Evolutionary conservation across 2,888 invertebrate genomes (phyloP), one percentile per base, ranked within the genome.

Genomic region (Pilophorus perplexus): DNA sequence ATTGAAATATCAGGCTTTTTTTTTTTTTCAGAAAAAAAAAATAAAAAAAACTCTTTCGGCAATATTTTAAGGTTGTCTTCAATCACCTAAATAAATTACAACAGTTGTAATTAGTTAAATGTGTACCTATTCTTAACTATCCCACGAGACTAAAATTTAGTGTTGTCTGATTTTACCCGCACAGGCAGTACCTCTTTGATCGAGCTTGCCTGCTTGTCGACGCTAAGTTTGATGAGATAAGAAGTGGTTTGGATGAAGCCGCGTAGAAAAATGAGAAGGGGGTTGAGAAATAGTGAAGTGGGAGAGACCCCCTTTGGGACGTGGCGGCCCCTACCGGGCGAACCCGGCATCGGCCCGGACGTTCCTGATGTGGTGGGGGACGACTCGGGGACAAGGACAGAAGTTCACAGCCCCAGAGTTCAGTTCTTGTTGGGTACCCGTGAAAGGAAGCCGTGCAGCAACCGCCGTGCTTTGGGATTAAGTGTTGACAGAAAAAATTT

Each of bases 401-500:
- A 40, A 64, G 55, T 59, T 59, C 66, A 66, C 52, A 55, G 27
- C 23, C 66, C 57, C 25, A n/a, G 57, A 59, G 66, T 57, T 48
- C 46, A 66, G 66, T 66, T 66, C 46, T 46, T 66, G 44, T 42
- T 66, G 44, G 48, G 25, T 25, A 22, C 44, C 48, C 57, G 57
- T 22, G 33, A 6, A 44, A 40, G n/a, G 44, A 48, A 59, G 48
- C 46, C 48, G 14, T 44, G 40, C 57, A 57, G 64, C 23, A 23
- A 22, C 22, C 38, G 52, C 38, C 23, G 28, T 38, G 33, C 52
- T 52, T 23, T 44, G 44, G 67, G 67, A 66, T 68, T 70, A 67
- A 67, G 70, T 70, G 68, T 60, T 37, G 23, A n/a, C n/a, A n/a
- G n/a, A n/a, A n/a, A n/a, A n/a, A 25, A 40, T 25, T 25, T 59